Conservation (phyloP, 2,797 vertebrate species). For the Toxotes lorentzi region DNA sequence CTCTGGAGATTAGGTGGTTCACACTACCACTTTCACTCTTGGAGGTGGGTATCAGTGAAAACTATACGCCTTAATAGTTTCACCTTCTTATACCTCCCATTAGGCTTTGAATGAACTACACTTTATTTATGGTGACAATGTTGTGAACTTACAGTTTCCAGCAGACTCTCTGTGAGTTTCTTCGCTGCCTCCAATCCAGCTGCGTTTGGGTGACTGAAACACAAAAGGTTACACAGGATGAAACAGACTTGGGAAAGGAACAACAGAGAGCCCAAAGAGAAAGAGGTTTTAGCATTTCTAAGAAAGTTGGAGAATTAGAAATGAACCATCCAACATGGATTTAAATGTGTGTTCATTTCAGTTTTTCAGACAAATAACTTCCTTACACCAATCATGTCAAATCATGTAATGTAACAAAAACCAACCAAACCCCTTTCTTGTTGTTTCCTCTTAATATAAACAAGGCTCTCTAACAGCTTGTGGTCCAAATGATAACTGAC, state of each 20-base stretch:
- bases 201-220: slow-evolving; percentile 85
- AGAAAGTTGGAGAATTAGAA: not conserved
- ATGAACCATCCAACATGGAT: not conserved
- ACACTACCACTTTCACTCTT: slow-evolving; percentile 76
- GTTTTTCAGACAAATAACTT: slow-evolving; percentile 10
- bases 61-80: slow-evolving; percentile 74
- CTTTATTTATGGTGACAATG: not conserved
- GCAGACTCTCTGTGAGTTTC: slow-evolving; percentile 86
- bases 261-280: not conserved
- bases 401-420: not conserved
- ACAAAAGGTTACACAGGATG: slow-evolving; percentile 36
- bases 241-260: not conserved
- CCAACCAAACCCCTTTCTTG: too few relatives aligned
- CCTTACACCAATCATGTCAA: not conserved
- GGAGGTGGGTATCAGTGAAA: slow-evolving; percentile 83
- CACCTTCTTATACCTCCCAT: slow-evolving; percentile 84
- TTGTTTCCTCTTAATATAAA: not conserved
- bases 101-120: not conserved
- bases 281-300: not conserved
- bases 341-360: not conserved
- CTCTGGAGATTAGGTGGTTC: slow-evolving; percentile 79
- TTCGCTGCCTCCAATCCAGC: slow-evolving; percentile 86
- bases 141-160: slow-evolving; percentile 84
- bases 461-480: not conserved
- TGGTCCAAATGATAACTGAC: not conserved